Evolutionary conservation across 1,140 invertebrate species (phyloP).

Genomic region (Apis laboriosa): DNA sequence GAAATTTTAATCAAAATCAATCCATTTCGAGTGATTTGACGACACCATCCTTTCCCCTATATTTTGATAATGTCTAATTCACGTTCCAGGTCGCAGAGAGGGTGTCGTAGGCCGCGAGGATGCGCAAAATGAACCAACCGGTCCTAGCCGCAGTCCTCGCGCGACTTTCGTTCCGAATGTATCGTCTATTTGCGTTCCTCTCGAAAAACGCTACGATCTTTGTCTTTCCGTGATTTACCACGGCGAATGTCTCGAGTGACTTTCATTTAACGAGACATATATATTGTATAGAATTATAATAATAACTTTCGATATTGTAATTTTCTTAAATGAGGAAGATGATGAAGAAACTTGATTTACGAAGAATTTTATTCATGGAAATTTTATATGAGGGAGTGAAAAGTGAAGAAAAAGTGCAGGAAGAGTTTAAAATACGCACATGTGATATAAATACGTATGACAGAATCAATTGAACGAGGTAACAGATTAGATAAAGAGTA

Average conservation of each 20-base stretch:
- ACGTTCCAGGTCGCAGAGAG: not conserved
- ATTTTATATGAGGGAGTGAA: not conserved
- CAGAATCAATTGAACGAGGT: not conserved
- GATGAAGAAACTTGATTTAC: not conserved
- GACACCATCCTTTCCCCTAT: too few species aligned
- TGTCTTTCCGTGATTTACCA: too few species aligned
- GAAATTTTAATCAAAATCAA: too few species aligned
- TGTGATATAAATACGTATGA: not conserved
- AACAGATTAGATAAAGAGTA: not conserved
- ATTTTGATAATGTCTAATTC: too few species aligned
- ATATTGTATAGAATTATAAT: too few species aligned
- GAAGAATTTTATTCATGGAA: not conserved
- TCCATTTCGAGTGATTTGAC: too few species aligned
- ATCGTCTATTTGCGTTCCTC: not conserved
- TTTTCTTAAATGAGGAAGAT: too few species aligned
- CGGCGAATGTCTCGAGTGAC: not conserved
- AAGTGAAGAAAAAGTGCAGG: not conserved
- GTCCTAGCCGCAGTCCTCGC: constrained; percentile 59
- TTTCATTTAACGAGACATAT: too few species aligned
- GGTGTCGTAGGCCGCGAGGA: constrained; percentile 50
- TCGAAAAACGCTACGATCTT: too few species aligned
- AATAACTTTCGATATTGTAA: too few species aligned
- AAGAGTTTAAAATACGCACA: not conserved
- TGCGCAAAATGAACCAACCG: constrained; percentile 45
- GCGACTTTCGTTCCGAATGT: constrained; percentile 53